Conservation (phyloP, 2,888 invertebrate genomes). For the Agrochola litura region DNA sequence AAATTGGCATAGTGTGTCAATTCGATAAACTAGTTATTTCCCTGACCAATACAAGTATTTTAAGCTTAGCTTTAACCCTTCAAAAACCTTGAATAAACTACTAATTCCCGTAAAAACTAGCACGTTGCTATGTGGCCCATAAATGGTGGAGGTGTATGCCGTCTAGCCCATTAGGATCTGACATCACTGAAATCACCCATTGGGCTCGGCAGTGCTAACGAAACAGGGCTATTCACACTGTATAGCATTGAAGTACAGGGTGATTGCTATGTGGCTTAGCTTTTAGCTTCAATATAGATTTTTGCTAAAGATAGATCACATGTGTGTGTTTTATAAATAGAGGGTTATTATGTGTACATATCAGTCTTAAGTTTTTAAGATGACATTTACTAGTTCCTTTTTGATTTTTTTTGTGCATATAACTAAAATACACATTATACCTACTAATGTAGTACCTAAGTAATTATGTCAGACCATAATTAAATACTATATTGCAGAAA, state of each 20-base stretch:
- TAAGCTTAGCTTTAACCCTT: neutral
- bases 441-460: neutral
- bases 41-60: no score
- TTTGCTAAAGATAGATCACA: neutral
- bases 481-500: no score
- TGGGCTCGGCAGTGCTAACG: constrained; percentile 3
- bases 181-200: constrained; percentile 5
- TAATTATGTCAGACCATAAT: neutral
- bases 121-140: constrained; percentile 2
- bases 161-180: neutral
- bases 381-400: neutral
- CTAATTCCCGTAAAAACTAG: neutral
- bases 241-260: neutral
- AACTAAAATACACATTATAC: neutral
- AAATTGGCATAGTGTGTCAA: neutral
- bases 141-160: neutral
- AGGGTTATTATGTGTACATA: neutral
- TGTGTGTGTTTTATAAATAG: no score
- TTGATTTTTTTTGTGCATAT: neutral
- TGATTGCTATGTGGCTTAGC: neutral
- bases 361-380: neutral
- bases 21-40: neutral
- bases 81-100: no score
- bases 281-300: neutral
- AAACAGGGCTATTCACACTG: constrained; percentile 13